Conservation (phyloP, 2,888 invertebrate species). For the Nebria salina region DNA sequence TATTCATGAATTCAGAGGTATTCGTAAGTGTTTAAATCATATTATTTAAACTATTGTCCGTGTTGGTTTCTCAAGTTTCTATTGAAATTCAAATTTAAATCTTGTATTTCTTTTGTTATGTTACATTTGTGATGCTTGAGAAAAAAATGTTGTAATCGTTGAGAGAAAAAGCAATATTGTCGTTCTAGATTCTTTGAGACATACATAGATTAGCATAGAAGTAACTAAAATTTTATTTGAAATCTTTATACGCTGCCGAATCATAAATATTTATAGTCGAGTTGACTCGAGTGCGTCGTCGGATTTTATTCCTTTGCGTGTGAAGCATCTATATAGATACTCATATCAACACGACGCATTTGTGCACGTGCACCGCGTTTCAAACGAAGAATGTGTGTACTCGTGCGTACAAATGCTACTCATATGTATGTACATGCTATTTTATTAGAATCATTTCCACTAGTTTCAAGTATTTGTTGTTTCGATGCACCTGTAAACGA, state of each 20-base stretch:
- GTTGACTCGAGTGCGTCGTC: conserved; percentile 4
- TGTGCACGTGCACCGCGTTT: conserved; percentile 20
- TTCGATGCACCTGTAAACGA: too few species aligned
- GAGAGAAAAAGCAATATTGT: neutral
- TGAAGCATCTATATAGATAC: neutral
- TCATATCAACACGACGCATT: conserved; percentile 9
- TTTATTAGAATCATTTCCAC: neutral
- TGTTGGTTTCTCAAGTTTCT: too few species aligned
- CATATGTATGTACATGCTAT: neutral
- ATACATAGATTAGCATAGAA: neutral
- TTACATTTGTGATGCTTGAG: too few species aligned
- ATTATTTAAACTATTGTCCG: neutral
- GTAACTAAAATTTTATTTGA: neutral
- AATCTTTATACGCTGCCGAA: neutral
- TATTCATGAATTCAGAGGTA: neutral
- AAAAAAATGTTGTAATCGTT: neutral
- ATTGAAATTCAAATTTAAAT: too few species aligned
- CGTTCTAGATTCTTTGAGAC: neutral
- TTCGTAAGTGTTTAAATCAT: neutral
- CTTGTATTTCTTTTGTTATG: too few species aligned
- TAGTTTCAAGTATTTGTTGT: neutral
- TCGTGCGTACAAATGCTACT: conserved; percentile 14
- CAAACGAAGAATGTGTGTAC: neutral
- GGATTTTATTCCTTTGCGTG: conserved; percentile 11
- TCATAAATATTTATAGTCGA: neutral